phyloP scores from a whole-genome alignment of 2,797 vertebrate species.

The Vipera ursinii region DNA sequence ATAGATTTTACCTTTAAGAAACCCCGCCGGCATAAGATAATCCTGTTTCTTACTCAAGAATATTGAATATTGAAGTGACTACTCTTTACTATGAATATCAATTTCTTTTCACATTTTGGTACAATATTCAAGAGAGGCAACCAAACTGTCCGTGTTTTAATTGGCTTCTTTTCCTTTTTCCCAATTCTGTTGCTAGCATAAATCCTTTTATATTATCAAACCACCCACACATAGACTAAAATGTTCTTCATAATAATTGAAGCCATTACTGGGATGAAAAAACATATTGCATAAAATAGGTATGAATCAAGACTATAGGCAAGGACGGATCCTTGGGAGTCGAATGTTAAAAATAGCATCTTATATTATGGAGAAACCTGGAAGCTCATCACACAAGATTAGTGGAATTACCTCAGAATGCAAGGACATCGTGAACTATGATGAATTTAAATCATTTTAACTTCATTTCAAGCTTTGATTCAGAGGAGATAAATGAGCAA shows the following conservation, averaged over 20 bases:
- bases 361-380: neutral
- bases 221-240: neutral
- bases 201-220: neutral
- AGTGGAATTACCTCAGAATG: neutral
- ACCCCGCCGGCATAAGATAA: neutral
- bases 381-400: neutral
- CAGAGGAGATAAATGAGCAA: neutral
- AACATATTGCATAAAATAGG: neutral
- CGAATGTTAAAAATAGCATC: neutral
- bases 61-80: neutral
- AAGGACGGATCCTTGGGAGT: neutral
- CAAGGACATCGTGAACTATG: neutral
- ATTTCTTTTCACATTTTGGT: neutral
- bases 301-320: neutral
- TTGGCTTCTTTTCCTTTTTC: neutral
- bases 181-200: neutral
- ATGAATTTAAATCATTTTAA: neutral
- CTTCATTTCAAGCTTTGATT: neutral
- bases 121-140: neutral
- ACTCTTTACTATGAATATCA: neutral
- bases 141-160: neutral
- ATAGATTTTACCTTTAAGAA: neutral
- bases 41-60: neutral
- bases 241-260: constrained; percentile 9
- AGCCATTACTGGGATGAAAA: neutral